phyloP scores from a whole-genome alignment of 2,113 vertebrate genomes.

The Dolichotis patagonum region DNA sequence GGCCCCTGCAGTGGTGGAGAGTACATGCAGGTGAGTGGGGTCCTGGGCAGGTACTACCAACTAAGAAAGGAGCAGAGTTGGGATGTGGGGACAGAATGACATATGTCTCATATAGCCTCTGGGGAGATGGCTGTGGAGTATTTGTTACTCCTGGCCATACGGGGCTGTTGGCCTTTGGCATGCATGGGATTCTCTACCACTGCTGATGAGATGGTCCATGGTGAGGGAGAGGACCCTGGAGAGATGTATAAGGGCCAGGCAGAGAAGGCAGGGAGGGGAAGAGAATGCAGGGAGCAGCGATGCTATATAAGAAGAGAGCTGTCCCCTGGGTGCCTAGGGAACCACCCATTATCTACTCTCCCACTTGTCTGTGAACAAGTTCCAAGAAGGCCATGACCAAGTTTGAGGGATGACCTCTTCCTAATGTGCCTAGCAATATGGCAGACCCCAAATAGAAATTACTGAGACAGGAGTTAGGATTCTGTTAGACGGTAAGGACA shows the following conservation, averaged over 20 bases:
- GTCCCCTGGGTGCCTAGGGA: not conserved
- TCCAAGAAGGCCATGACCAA: not conserved
- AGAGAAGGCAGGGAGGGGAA: not conserved
- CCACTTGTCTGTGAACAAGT: not conserved
- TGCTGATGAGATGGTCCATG: not conserved
- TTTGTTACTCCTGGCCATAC: too few species aligned
- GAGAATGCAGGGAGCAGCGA: not conserved
- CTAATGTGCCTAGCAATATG: too few species aligned
- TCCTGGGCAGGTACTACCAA: not conserved
- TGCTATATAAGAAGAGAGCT: not conserved
- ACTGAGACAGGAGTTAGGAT: not conserved
- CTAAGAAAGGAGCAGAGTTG: not conserved
- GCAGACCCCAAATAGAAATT: not conserved
- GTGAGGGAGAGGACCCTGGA: not conserved
- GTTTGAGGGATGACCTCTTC: not conserved
- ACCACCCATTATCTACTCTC: not conserved
- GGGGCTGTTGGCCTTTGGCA: not conserved
- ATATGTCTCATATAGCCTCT: not conserved
- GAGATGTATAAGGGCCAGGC: not conserved
- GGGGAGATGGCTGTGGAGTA: not conserved
- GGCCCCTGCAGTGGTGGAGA: not conserved
- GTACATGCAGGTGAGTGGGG: not conserved
- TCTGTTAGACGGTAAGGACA: not conserved
- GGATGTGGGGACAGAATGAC: not conserved
- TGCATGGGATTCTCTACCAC: not conserved